Evolutionary conservation across 2,113 vertebrate species (phyloP), one percentile per base, ranked within the genome.

Genomic region (Origma solitaria): DNA sequence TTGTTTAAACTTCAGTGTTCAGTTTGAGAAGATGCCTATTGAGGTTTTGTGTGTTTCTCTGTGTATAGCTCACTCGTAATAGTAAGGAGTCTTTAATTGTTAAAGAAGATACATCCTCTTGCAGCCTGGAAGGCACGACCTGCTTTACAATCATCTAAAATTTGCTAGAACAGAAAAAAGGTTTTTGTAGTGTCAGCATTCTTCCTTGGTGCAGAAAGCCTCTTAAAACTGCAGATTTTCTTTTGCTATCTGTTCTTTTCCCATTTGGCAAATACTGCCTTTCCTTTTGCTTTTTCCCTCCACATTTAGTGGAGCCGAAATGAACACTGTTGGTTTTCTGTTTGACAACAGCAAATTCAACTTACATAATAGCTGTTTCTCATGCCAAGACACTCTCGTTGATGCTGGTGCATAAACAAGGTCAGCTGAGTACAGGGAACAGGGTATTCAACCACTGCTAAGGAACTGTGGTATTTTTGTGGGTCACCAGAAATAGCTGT

Each of bases 381-480:
- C 49, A 45, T 94, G 96, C 95, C 94, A 94, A 64, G 88, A 35
- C 38, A 16, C 64, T 90, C 73, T 88, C 0, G 17, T 51, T 80
- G 87, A 22, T 90, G 90, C 92, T 90, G 71, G 47, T 86, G 88
- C 85, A 94, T 86, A 92, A 97, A 94, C 90, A 95, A 93, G 95
- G 95, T 96, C 94, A 97, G 92, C 95, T 94, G 94, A 94, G 93
- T 88, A 25, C 94, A 94, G 60, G 84, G 95, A 93, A 75, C 90
- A 82, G 94, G n/a, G 71, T 90, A 94, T 95, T 95, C 93, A 86
- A 0, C 71, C 93, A 68, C 94, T 95, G 64, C 95, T 78, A 79
- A 95, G 82, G 85, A 94, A n/a, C 82, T 6, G 10, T 82, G 85
- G 56, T 82, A 51, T 77, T 92, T 94, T 96, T 96, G 93, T 96